phyloP scores from a whole-genome alignment of 1,140 invertebrate genomes.

The Drosophila sp. region DNA sequence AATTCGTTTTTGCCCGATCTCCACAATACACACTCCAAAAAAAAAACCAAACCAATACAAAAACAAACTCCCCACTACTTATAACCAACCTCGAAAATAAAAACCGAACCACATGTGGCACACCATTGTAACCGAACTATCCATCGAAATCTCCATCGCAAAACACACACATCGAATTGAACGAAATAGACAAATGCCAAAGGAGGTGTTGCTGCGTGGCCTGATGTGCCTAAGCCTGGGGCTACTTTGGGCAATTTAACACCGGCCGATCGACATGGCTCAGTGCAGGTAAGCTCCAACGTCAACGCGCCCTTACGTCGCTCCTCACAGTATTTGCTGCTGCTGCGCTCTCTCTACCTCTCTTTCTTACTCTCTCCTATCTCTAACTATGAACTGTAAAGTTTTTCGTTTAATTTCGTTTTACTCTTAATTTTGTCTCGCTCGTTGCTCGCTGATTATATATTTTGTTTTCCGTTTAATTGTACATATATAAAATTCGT shows the following conservation, averaged over 20 bases:
- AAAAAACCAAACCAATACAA: slow-evolving; percentile 20
- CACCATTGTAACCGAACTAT: not conserved
- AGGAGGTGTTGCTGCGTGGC: slow-evolving; percentile 84
- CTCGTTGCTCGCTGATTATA: slow-evolving; percentile 39
- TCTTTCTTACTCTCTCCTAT: slow-evolving; percentile 30
- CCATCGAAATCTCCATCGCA: slow-evolving; percentile 20
- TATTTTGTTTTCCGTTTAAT: slow-evolving; percentile 40
- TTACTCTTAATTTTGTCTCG: slow-evolving; percentile 43
- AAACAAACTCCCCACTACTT: slow-evolving; percentile 28
- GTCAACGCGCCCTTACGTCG: slow-evolving; percentile 48
- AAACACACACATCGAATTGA: slow-evolving; percentile 15
- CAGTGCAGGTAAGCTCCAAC: slow-evolving; percentile 91
- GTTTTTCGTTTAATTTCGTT: slow-evolving; percentile 38
- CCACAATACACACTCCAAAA: slow-evolving; percentile 46
- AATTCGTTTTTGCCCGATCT: slow-evolving; percentile 70
- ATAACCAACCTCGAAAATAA: slow-evolving; percentile 41
- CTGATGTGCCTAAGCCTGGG: slow-evolving; percentile 84
- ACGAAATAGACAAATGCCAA: slow-evolving; percentile 82
- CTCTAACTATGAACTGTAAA: slow-evolving; percentile 1
- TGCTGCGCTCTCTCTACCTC: slow-evolving; percentile 5
- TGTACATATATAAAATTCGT: slow-evolving; percentile 24
- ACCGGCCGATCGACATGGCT: slow-evolving; percentile 96
- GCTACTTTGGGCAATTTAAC: slow-evolving; percentile 89
- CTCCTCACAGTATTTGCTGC: slow-evolving; percentile 31
- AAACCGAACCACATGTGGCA: slow-evolving; percentile 24